Base-by-base conservation (phyloP, 2,888 invertebrate genomes). In the Onchidella celtica region DNA sequence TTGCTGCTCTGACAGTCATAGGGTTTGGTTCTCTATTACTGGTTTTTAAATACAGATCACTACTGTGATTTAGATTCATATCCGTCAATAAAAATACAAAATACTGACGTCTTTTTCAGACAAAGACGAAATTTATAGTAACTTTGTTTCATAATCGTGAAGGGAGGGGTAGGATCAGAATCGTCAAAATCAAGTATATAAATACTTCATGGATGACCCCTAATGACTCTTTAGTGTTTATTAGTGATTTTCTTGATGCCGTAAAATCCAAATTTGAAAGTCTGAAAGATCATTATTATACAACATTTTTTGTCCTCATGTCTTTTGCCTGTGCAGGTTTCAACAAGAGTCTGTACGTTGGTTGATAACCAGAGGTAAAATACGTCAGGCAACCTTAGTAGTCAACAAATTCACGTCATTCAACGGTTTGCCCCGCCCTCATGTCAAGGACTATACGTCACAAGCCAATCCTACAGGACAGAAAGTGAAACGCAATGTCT, bases 261-360 rank as follows among this genome's bases (percentile, higher is more conserved):
- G n/a, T n/a, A n/a, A n/a, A n/a, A n/a, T n/a, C n/a, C n/a, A n/a
- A n/a, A n/a, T n/a, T n/a, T n/a, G n/a, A n/a, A n/a, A n/a, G n/a
- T n/a, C n/a, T n/a, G 17, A 47, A 47, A 47, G 9, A 47, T 11
- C 6, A 47, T 47, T 47, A 47, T 17, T 47, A 47, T 6, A 47
- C 17, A 47, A 47, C 17, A 47, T 47, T 11, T 6, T 17, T 11
- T 6, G 6, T 17, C 6, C 47, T 47, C 6, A 11, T 11, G 17
- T 11, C 17, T 47, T 47, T 47, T 17, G 6, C 17, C 47, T 47
- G 9, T 17, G 9, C 63, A 79, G 79, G 79, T 34, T 65, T 6
- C n/a, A 61, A 0, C 65, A 40, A 17, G 79, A 79, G 55, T 79
- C 79, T 6, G 36, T 79, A 0, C 72, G 79, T 40, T 79, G 79